Evolutionary conservation across 2,888 invertebrate species (phyloP), one percentile per base, ranked within the genome.

Genomic region (Drosophila trichaetosa): DNA sequence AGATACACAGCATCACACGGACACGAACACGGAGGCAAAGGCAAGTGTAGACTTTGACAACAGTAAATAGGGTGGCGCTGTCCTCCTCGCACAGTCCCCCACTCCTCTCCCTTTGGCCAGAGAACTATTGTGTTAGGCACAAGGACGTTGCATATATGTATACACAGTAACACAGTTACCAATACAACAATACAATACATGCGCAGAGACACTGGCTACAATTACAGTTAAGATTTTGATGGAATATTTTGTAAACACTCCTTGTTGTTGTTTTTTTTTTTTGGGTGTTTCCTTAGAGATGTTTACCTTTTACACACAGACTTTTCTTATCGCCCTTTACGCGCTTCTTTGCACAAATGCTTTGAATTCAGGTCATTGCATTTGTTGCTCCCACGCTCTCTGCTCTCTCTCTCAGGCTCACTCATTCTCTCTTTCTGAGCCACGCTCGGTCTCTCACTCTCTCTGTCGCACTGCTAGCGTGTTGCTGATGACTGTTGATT

Each of bases 331-430:
- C 78, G 70, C 67, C 63, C 67, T 79, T 76, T 64, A 68, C 13
- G 56, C 57, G 63, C 73, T 76, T 76, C 46, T 58, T 60, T 73
- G 78, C 84, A 67, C 76, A 80, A 82, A 76, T 70, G 74, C 71
- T 74, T 72, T 64, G 73, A 90, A 89, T 90, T 90, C 90, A 89
- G 89, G 89, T 90, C 89, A 89, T 82, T 90, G 90, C 89, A 89
- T 89, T 89, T 85, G 78, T 84, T 82, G 69, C 69, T 59, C 85
- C 76, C 79, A 78, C 65, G 53, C 65, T 73, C 65, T 76, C n/a
- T 31, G 56, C 65, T 63, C 71, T 21, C 57, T 53, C 51, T 56
- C 63, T 54, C 29, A n/a, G 21, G 16, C 57, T 57, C 57, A 53
- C 33, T 51, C 40, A 24, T 42, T 56, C 51, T 46, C 16, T 42